phyloP scores from a whole-genome alignment of 2,797 vertebrate genomes.

The Telmatherina bonti region DNA sequence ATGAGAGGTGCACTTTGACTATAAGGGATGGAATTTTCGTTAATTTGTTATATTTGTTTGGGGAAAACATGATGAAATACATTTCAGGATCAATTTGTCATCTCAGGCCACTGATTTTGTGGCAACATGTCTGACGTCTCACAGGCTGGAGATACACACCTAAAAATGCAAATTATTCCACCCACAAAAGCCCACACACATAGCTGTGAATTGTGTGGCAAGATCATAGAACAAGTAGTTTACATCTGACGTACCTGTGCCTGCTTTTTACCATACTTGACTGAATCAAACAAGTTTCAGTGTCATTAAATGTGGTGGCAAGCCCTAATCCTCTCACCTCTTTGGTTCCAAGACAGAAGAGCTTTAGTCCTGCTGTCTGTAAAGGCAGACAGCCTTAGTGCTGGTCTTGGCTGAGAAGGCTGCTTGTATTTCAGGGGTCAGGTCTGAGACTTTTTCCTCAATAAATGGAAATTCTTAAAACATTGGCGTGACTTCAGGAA shows the following conservation, averaged over 20 bases:
- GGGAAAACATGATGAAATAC: conserved; percentile 70
- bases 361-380: conserved; percentile 71
- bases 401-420: conserved; percentile 78
- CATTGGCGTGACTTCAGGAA: conserved; percentile 80
- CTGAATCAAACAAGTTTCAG: conserved; percentile 81
- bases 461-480: conserved; percentile 83
- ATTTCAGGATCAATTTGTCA: conserved; percentile 60
- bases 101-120: conserved; percentile 40
- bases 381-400: conserved; percentile 69
- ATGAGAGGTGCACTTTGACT: conserved; percentile 61
- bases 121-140: conserved; percentile 50
- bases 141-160: conserved; percentile 23
- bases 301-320: conserved; percentile 74
- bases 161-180: conserved; percentile 1
- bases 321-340: conserved; percentile 79
- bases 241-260: conserved; percentile 61
- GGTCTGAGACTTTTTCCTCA: conserved; percentile 70
- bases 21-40: conserved; percentile 75
- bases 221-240: conserved; percentile 72
- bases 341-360: conserved; percentile 66
- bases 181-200: conserved; percentile 10
- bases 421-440: conserved; percentile 79
- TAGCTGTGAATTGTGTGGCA: conserved; percentile 25
- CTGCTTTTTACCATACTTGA: conserved; percentile 77
- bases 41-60: conserved; percentile 76